Base-by-base conservation (phyloP, 1,140 invertebrate genomes). In the Drosophila punjabiensis region DNA sequence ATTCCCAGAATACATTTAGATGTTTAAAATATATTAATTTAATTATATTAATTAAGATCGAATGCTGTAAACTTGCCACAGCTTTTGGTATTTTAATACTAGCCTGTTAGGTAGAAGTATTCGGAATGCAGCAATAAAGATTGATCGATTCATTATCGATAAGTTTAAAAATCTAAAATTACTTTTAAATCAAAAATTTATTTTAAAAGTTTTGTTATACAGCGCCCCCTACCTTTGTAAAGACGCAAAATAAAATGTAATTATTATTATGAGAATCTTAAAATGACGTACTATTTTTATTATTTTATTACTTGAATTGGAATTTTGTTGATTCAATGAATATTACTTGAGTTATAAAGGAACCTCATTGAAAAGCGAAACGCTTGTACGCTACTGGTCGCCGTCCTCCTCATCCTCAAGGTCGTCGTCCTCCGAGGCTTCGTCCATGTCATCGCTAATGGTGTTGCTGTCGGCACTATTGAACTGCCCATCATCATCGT, bases 231-330 rank as follows among this genome's bases (percentile, higher is more conserved):
- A 16, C 33, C 8, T 37, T 24, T 16, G 13, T 10, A 10, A 37
- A 56, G 18, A 35, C 18, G 3, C n/a, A 20, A 33, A 16, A 37
- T 14, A 14, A 55, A 5, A 56, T 14, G 8, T 55, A 33, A 18
- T 35, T 5, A 9, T 32, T n/a, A n/a, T 43, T 47, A 47, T 65
- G 18, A 30, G 35, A 32, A 33, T n/a, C 43, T 50, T 67, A n/a
- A 39, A 55, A 33, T 32, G 41, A 85, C 79, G 39, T 75, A 55
- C 63, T 71, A 86, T 82, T 86, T 86, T 68, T 80, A 70, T 75
- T 71, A 32, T 67, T 67, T 61, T 55, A 61, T 70, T 65, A 50
- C 32, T 37, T 52, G 52, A 48, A 28, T 52, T 52, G 30, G 16
- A 61, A 76, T 70, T 75, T 55, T 8, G 65, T 63, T 5, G 24